These are phyloP conservation scores for Pharmacophagus antenor DNA, from an alignment of 2,888 invertebrate species.

Conservation along the genomic window DNA sequence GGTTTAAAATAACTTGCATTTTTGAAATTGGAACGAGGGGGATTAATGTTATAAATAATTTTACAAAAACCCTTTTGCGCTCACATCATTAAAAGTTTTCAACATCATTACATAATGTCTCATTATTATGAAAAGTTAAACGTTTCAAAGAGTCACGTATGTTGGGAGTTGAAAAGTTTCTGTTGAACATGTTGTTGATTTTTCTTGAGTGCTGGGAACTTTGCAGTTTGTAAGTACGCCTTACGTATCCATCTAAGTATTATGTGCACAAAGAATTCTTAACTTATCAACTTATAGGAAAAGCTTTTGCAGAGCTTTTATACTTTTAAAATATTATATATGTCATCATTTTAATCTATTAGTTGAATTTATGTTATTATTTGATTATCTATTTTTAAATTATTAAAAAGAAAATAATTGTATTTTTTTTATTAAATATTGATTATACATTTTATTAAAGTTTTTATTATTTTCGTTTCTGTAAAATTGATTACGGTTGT, in stretches of 20 bases:
- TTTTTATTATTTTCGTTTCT: too few species aligned
- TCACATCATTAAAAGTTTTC: constrained; percentile 15
- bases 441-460: too few species aligned
- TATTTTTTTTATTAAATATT: too few species aligned
- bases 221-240: constrained; percentile 6
- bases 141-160: background rate
- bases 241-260: constrained; percentile 6
- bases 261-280: constrained; percentile 5
- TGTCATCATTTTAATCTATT: background rate
- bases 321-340: background rate
- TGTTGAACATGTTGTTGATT: constrained; percentile 18
- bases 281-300: constrained; percentile 6
- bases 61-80: too few species aligned
- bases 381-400: too few species aligned
- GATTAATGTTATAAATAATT: too few species aligned
- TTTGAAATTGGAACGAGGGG: too few species aligned
- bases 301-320: background rate
- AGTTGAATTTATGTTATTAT: too few species aligned
- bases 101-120: constrained; percentile 4
- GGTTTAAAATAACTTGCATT: too few species aligned
- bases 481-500: too few species aligned
- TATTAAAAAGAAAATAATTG: too few species aligned
- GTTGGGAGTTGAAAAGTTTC: constrained; percentile 5
- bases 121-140: background rate
- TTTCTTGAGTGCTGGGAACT: constrained; percentile 18